Evolutionary conservation across 1,140 invertebrate genomes (phyloP).

Genomic region (Musca vetustissima): DNA sequence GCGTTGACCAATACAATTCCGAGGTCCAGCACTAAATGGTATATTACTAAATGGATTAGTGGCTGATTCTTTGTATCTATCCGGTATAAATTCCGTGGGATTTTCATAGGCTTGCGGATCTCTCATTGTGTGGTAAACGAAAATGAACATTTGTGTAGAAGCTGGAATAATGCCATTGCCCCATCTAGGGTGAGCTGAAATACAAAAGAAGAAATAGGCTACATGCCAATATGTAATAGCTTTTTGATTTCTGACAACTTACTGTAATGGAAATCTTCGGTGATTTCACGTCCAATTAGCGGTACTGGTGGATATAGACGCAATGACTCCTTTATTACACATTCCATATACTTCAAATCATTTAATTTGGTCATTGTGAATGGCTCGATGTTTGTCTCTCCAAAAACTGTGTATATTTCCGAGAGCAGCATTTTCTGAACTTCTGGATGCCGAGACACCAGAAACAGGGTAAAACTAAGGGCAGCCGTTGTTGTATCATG

Average conservation of each 20-base stretch:
- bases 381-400: constrained; percentile 41
- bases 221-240: background rate
- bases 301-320: constrained; percentile 70
- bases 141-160: constrained; percentile 49
- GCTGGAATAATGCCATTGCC: constrained; percentile 52
- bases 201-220: background rate
- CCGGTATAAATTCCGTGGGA: too few species aligned
- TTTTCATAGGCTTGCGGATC: constrained; percentile 20
- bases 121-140: constrained; percentile 56
- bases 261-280: constrained; percentile 57
- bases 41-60: constrained; percentile 35
- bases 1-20: constrained; percentile 64
- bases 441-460: constrained; percentile 61
- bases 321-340: constrained; percentile 66
- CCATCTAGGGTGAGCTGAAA: too few species aligned
- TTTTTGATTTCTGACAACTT: constrained; percentile 30
- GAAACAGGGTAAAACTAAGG: constrained; percentile 61
- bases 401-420: constrained; percentile 63
- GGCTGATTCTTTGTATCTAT: too few species aligned
- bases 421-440: constrained; percentile 63
- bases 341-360: constrained; percentile 57
- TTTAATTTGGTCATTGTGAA: constrained; percentile 35
- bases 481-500: constrained; percentile 70
- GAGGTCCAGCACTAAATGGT: constrained; percentile 67
- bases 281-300: constrained; percentile 62